These are phyloP conservation scores for Neopipo cinnamomea DNA, from an alignment of 2,113 vertebrate genomes.

Conservation along the genomic window DNA sequence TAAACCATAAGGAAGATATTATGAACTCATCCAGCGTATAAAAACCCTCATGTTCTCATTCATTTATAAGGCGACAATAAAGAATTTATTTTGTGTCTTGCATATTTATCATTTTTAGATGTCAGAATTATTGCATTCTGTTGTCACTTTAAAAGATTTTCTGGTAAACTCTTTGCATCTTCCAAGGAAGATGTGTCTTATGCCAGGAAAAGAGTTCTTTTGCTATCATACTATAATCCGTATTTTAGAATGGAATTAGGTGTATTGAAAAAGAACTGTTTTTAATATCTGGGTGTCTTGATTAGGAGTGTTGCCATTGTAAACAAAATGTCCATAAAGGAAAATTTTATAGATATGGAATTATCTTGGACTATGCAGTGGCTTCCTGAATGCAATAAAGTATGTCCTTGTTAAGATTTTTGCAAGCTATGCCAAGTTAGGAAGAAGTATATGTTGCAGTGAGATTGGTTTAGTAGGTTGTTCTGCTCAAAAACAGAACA, in stretches of 20 bases:
- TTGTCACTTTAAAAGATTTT: not conserved
- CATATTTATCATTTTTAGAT: not conserved
- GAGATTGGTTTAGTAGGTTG: not conserved
- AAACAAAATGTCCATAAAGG: not conserved
- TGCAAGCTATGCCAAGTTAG: not conserved
- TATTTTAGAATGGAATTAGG: not conserved
- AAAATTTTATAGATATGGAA: not conserved
- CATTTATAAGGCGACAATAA: not conserved
- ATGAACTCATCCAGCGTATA: not conserved
- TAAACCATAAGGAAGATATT: conserved; percentile 6
- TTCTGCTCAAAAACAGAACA: not conserved
- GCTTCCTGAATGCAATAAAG: not conserved
- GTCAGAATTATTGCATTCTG: conserved; percentile 17
- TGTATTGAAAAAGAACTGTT: not conserved
- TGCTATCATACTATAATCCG: not conserved
- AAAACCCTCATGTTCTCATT: not conserved
- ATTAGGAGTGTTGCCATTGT: not conserved
- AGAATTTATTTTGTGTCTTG: conserved; percentile 11
- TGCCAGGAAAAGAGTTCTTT: not conserved
- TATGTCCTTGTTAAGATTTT: not conserved
- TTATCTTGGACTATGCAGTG: not conserved
- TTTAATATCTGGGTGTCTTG: not conserved
- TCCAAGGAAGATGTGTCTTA: not conserved
- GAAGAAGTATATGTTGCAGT: not conserved
- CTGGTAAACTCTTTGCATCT: not conserved